These are phyloP conservation scores for Drosophila virilis DNA, from an alignment of 1,140 invertebrate species.

Conservation along the genomic window DNA sequence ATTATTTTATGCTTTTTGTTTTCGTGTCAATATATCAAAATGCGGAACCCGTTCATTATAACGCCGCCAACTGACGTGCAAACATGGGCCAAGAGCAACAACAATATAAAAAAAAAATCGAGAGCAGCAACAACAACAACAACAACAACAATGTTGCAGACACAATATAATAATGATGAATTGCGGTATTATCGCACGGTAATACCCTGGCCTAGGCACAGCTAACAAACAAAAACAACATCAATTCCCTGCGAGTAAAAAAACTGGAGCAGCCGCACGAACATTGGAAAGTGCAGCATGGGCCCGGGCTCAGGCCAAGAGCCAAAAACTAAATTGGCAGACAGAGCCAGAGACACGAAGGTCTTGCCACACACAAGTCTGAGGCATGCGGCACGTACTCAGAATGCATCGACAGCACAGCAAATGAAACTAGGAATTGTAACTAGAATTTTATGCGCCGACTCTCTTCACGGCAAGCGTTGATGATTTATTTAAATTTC, in stretches of 20 bases:
- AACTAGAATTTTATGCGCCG: constrained; percentile 11
- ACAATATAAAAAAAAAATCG: constrained; percentile 5
- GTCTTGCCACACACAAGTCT: constrained; percentile 24
- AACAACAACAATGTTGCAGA: constrained; percentile 21
- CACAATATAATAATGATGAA: constrained; percentile 77
- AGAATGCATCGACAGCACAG: constrained; percentile 66
- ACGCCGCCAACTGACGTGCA: constrained; percentile 30
- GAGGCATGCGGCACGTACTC: constrained; percentile 61
- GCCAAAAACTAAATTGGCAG: constrained; percentile 76
- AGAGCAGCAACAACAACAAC: neutral
- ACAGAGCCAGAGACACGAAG: constrained; percentile 32
- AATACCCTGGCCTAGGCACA: constrained; percentile 53
- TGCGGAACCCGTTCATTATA: constrained; percentile 78
- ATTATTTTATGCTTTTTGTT: constrained; percentile 43
- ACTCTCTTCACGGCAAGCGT: constrained; percentile 15
- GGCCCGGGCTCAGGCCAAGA: constrained; percentile 20
- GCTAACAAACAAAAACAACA: constrained; percentile 1
- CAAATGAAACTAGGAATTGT: constrained; percentile 8
- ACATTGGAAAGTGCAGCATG: constrained; percentile 56
- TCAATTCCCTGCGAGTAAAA: neutral
- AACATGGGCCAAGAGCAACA: constrained; percentile 35
- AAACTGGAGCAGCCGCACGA: constrained; percentile 76
- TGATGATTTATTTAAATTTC: constrained; percentile 81
- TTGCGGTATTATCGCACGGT: constrained; percentile 78
- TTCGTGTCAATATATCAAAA: constrained; percentile 77